Evolutionary conservation across 2,888 invertebrate species (phyloP), one percentile per base, ranked within the genome.

Genomic region (Spodoptera littoralis): DNA sequence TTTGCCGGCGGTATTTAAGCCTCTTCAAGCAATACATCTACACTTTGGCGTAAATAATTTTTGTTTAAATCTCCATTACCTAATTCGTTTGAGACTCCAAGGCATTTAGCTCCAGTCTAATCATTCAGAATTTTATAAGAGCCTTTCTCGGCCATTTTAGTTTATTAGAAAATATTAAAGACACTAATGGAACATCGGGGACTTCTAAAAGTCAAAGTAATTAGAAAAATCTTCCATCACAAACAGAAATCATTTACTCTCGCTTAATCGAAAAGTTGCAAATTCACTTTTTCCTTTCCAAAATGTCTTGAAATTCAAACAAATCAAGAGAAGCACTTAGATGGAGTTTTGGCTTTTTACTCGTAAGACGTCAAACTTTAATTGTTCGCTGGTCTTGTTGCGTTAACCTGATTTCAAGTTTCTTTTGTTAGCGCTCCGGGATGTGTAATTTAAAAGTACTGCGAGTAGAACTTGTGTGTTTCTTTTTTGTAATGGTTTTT

Each of bases 321-420:
- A 91, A 90, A 92, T 91, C 88, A 88, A 88, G 83, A 77, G 72
- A 80, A 89, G 88, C 90, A 90, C 91, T 91, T 90, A 88, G 79
- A 80, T 66, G 70, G 66, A 77, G 73, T 77, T 80, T 81, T 80
- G 76, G 76, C 73, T 81, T 85, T 79, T 80, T 80, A 76, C 79
- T 80, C 74, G 64, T 63, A 73, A 78, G 82, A 84, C 80, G 84
- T 84, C 82, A 80, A 91, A 90, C 88, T 91, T 90, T 90, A 90
- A 91, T 90, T 91, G 90, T 88, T 87, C 85, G 76, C 78, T 68
- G 76, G 80, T 80, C 81, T 85, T 84, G 86, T 87, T 85, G 86
- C 83, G 84, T 86, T 84, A 84, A 78, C 80, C 76, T 84, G 83
- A 77, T 83, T 79, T 67, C 70, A 78, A 81, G 73, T 81, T 85